Base-by-base conservation (phyloP, 1,140 invertebrate species). In the Drosophila santomea region DNA sequence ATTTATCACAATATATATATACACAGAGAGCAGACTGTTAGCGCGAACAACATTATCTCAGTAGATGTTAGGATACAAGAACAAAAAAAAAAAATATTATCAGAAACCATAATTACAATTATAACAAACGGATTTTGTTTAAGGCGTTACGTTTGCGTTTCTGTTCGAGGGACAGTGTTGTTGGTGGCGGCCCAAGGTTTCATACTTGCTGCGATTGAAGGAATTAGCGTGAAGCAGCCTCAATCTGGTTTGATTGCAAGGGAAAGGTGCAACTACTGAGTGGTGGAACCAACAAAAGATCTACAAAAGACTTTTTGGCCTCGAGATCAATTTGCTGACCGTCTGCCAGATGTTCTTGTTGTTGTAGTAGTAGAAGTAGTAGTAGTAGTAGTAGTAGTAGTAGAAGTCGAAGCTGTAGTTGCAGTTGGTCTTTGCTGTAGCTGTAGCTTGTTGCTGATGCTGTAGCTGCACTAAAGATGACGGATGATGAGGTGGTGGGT, bases 201-300 rank as follows among this genome's bases (percentile, higher is more conserved):
- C 66, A 71, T 71, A 71, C 67, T 71, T 71, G 67, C 67, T 71
- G 67, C 68, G 67, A 69, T 71, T 71, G 67, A 73, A 73, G 69
- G 68, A 25, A 58, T 48, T 57, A 58, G 68, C 68, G 51, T 72
- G 45, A 71, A 71, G 68, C 68, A 58, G 67, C 68, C 52, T 58
- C 69, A 60, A 73, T 69, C 55, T 71, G 35, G 55, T 44, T 52
- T 39, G 45, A 73, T 44, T 73, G 48, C 51, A 56, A 71, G 69
- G 68, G 54, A 58, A 52, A 38, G 58, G 51, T 74, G 50, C 56
- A 62, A 61, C 50, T 67, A 68, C 64, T 54, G 61, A 47, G 45
- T 51, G 39, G 41, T 45, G 61, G 45, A n/a, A 32, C 17, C 52
- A 57, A 38, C 51, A 36, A 71, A 32, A 50, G 28, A 35, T 69